Percentiles rank a stretch among this genome's conserved stretches.
Conservation (phyloP, 2,113 vertebrate species). For the Columbina picui region DNA sequence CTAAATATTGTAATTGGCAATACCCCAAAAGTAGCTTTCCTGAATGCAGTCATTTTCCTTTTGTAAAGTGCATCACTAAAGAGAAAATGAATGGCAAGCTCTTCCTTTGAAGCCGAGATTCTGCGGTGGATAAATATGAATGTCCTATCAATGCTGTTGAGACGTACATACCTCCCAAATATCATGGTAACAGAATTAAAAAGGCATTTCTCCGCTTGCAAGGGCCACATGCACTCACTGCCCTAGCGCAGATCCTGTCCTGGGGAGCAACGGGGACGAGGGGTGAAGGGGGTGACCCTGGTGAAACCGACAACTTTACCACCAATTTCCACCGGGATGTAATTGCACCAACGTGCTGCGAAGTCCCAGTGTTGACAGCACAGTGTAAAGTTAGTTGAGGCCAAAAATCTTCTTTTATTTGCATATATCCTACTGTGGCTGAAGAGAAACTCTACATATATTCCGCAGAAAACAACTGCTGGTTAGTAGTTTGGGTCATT, state of each 20-base stretch:
- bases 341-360: neutral
- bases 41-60: neutral
- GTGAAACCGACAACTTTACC: neutral
- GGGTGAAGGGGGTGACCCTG: neutral
- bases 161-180: neutral
- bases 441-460: neutral
- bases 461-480: neutral
- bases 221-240: neutral
- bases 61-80: neutral
- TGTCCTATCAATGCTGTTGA: neutral
- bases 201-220: neutral
- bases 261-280: neutral
- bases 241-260: neutral
- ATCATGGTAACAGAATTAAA: neutral
- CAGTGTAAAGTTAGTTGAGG: rapidly evolving
- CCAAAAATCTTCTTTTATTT: neutral
- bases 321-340: rapidly evolving
- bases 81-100: rapidly evolving
- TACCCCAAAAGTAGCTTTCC: neutral
- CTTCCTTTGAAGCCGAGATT: neutral
- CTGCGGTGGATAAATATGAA: neutral
- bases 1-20: neutral
- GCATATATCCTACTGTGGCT: neutral
- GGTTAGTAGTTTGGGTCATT: neutral
- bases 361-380: neutral